These are phyloP conservation scores for Anastrepha ludens DNA, from an alignment of 1,140 invertebrate species.

Conservation along the genomic window DNA sequence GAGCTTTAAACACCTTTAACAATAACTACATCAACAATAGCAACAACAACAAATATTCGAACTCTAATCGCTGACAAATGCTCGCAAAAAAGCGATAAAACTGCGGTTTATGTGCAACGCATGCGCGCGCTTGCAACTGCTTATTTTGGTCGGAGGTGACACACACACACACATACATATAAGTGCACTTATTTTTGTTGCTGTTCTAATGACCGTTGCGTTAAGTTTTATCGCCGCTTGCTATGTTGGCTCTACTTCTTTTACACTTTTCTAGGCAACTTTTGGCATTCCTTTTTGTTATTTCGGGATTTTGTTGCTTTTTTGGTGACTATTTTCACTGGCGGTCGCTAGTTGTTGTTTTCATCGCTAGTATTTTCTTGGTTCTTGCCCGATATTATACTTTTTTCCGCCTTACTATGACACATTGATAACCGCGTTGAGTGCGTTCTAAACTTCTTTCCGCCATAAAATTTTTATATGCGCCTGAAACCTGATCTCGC, in stretches of 20 bases:
- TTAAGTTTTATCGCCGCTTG: background rate
- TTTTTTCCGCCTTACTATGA: background rate
- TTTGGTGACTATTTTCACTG: background rate
- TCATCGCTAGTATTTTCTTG: background rate
- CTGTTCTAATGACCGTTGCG: background rate
- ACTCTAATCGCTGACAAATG: constrained; percentile 21
- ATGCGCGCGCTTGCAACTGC: constrained; percentile 11
- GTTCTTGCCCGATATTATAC: background rate
- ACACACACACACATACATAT: background rate
- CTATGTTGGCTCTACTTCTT: background rate
- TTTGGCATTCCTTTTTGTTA: background rate
- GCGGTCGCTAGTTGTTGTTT: background rate
- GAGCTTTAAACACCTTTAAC: background rate
- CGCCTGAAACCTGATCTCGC: constrained; percentile 4
- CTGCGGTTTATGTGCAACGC: constrained; percentile 17
- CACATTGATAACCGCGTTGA: constrained; percentile 4
- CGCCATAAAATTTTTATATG: constrained; percentile 39
- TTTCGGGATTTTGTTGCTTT: background rate
- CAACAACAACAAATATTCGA: background rate
- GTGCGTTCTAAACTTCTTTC: constrained; percentile 34
- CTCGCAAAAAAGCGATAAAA: constrained; percentile 32
- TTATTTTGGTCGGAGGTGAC: background rate
- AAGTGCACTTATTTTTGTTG: background rate
- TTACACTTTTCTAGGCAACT: constrained; percentile 7
- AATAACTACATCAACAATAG: background rate